These are phyloP conservation scores for Tyria jacobaeae DNA, from an alignment of 2,888 invertebrate genomes.

Conservation along the genomic window DNA sequence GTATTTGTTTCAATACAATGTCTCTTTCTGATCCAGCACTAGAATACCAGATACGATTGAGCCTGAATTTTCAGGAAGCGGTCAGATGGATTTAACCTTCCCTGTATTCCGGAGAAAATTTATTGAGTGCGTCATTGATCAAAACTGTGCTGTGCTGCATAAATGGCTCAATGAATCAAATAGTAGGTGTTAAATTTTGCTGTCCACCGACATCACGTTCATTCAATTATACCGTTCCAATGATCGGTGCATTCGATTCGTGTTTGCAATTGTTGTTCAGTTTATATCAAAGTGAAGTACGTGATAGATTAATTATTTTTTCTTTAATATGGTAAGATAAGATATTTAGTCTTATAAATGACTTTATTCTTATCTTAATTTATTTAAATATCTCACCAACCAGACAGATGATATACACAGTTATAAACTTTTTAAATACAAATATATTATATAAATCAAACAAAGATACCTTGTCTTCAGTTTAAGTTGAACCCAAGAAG, in stretches of 20 bases:
- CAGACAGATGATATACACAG: too few relatives aligned
- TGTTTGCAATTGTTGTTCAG: not conserved
- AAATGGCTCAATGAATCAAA: constrained; percentile 10
- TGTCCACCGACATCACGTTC: not conserved
- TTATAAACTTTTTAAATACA: too few relatives aligned
- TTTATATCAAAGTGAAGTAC: not conserved
- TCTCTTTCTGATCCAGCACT: too few relatives aligned
- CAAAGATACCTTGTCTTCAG: too few relatives aligned
- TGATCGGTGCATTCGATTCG: not conserved
- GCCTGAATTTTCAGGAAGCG: not conserved
- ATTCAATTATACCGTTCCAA: not conserved
- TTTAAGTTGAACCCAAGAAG: too few relatives aligned
- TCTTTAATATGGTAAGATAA: not conserved
- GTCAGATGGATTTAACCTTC: not conserved
- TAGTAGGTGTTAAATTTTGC: not conserved
- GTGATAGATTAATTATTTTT: not conserved
- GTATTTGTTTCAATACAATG: too few relatives aligned
- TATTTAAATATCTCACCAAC: too few relatives aligned
- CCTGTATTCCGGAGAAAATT: not conserved
- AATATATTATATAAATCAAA: too few relatives aligned
- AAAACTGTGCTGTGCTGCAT: not conserved
- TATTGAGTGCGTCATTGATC: constrained; percentile 8
- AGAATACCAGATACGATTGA: not conserved
- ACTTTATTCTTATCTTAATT: too few relatives aligned
- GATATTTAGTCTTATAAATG: too few relatives aligned